These are phyloP conservation scores for Tribolium castaneum DNA, from an alignment of 1,140 invertebrate species.

Conservation along the genomic window DNA sequence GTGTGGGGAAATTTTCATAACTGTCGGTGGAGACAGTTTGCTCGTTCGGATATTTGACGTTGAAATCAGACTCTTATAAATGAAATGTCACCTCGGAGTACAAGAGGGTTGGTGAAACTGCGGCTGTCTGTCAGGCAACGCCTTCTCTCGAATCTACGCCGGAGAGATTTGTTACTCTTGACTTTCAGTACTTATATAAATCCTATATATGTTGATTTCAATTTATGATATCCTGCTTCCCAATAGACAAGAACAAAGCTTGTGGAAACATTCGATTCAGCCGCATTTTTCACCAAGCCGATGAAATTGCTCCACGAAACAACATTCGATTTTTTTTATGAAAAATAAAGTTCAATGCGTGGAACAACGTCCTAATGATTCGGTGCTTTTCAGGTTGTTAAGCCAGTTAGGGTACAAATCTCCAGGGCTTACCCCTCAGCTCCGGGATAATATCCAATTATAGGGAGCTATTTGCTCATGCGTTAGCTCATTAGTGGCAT, in stretches of 20 bases:
- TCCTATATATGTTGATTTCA: conserved; percentile 41
- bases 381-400: conserved; percentile 46
- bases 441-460: conserved; percentile 54
- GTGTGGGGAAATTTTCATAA: conserved; percentile 29
- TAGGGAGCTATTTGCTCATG: conserved; percentile 53
- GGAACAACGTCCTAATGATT: conserved; percentile 38
- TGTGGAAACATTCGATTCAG: conserved; percentile 30
- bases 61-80: conserved; percentile 51
- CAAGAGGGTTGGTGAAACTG: conserved; percentile 42
- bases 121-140: conserved; percentile 36
- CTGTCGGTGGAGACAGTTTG: conserved; percentile 40
- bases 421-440: conserved; percentile 47
- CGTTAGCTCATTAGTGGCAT: conserved; percentile 51
- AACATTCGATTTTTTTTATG: conserved; percentile 17
- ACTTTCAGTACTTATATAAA: conserved; percentile 40
- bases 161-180: conserved; percentile 41
- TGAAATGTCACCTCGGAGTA: conserved; percentile 50
- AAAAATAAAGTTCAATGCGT: conserved; percentile 10
- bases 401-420: conserved; percentile 49
- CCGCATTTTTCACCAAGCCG: conserved; percentile 10
- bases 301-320: conserved; percentile 29
- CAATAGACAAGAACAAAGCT: conserved; percentile 39
- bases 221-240: conserved; percentile 34
- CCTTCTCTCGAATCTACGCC: conserved; percentile 15
- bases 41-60: conserved; percentile 46